Evolutionary conservation across 2,888 invertebrate genomes (phyloP).

Genomic region (Encarsia formosa): DNA sequence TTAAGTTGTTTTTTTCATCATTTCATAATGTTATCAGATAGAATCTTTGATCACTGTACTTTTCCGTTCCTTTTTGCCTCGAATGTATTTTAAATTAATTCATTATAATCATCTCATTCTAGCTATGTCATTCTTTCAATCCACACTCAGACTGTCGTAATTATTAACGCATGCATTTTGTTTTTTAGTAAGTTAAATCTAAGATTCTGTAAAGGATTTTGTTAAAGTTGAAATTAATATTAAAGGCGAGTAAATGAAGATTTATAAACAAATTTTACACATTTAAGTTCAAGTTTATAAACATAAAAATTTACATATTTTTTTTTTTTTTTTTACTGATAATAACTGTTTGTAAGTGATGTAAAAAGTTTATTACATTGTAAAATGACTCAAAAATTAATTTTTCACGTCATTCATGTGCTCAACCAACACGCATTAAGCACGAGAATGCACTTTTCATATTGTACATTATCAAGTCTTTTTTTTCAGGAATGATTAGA

Average conservation of each 20-base stretch:
- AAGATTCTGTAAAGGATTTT: no score
- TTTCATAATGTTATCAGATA: no score
- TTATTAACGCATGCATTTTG: slow-evolving; percentile 8
- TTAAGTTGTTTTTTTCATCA: not conserved
- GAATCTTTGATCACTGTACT: no score
- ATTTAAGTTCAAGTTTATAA: no score
- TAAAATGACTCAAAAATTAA: slow-evolving; percentile 9
- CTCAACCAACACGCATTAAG: not conserved
- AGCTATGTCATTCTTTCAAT: slow-evolving; percentile 22
- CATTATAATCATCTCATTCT: slow-evolving; percentile 35
- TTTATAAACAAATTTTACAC: no score
- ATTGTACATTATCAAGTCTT: slow-evolving; percentile 9
- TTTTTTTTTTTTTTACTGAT: no score
- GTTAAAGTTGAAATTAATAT: no score
- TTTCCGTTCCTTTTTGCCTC: not conserved
- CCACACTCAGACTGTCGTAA: slow-evolving; percentile 18
- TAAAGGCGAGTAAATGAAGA: no score
- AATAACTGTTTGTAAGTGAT: slow-evolving; percentile 1
- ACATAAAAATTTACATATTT: no score
- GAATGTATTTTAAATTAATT: slow-evolving; percentile 19
- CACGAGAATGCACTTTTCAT: not conserved
- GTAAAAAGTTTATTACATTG: slow-evolving; percentile 7
- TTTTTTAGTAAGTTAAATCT: no score
- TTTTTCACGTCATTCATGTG: slow-evolving; percentile 1
- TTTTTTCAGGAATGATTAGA: slow-evolving; percentile 24